Base-by-base conservation (phyloP, 1,140 invertebrate genomes). In the Lethrus apterus region DNA sequence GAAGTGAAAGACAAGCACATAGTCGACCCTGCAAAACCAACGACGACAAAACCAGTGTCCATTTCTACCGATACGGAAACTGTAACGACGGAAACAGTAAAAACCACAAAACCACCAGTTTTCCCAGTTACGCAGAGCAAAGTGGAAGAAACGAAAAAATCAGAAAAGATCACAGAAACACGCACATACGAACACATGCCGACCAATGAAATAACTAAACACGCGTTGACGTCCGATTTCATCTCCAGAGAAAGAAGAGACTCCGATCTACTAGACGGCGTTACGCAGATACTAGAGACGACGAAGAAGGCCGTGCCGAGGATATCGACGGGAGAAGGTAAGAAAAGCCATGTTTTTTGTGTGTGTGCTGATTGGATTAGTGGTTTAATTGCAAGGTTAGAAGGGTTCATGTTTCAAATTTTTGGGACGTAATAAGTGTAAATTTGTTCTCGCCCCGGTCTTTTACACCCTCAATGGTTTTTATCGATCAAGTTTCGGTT, bases 1-100 rank as follows among this genome's bases (percentile, higher is more conserved):
- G 71, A 76, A 54, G 71, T 74, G 24, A 68, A 76, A 63, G 72
- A 71, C 52, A 75, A 68, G 63, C 69, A 60, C 35, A 63, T 66
- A 21, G 57, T 62, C 52, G 68, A 65, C 54, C 59, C 58, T 52
- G 69, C 54, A 51, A 48, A 47, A 44, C 50, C 17, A 38, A 48
- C 48, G 10, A 51, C 33, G 23, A n/a, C n/a, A n/a, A n/a, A n/a
- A n/a, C n/a, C n/a, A n/a, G n/a, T n/a, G n/a, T n/a, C n/a, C n/a
- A n/a, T n/a, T n/a, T n/a, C n/a, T n/a, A 49, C 15, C 26, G 45
- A 44, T 41, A 52, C 46, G 14, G 49, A 55, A 26, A 52, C 54
- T 18, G 52, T 56, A 51, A 53, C 56, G 11, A 34, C 52, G 50
- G 60, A 58, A 29, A n/a, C n/a, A n/a, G 45, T 50, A 53, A 58